Evolutionary conservation across 2,888 invertebrate species (phyloP), one percentile per base, ranked within the genome.

Genomic region (Drosophila eohydei): DNA sequence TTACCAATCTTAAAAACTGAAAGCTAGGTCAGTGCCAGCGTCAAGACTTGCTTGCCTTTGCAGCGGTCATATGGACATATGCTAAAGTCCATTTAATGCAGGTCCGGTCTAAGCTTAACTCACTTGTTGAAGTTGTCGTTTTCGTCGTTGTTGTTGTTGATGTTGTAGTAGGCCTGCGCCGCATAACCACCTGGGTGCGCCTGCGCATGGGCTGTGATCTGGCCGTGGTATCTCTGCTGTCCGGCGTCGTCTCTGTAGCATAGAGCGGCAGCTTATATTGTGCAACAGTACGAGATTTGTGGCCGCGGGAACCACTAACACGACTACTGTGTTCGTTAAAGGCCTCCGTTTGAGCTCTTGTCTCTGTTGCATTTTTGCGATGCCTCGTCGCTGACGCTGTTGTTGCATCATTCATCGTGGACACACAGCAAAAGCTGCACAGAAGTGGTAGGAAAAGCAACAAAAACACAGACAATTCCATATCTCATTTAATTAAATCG

Each of bases 21-120:
- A 81, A 89, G 84, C 84, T 87, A 84, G 84, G 84, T 84, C 84
- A 84, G 89, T 89, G 84, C 84, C 84, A 84, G 65, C 50, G 61
- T 63, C 78, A 71, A 83, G 82, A 67, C 48, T 56, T 11, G 63
- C 56, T 76, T 64, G 72, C 67, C 79, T 81, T 58, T 66, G 69
- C 59, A 73, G 64, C 67, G 71, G 72, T 78, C 73, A 88, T 62
- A 54, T 74, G 67, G 60, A 50, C 54, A 48, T 51, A 12, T 63
- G 56, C 52, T 59, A 65, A 66, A 68, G 60, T 71, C 52, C 65
- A 74, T 38, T 52, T 62, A 57, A 62, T 74, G 70, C 56, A 56
- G 30, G 14, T 56, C 43, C 32, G 41, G 21, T 41, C 14, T 21
- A 12, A 32, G 5, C 61, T 69, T 55, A 60, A 84, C 84, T 84